Percentiles rank a stretch among this genome's conserved stretches.
These are phyloP conservation scores for Halichoeres trimaculatus DNA, from an alignment of 2,113 vertebrate species.

Conservation along the genomic window DNA sequence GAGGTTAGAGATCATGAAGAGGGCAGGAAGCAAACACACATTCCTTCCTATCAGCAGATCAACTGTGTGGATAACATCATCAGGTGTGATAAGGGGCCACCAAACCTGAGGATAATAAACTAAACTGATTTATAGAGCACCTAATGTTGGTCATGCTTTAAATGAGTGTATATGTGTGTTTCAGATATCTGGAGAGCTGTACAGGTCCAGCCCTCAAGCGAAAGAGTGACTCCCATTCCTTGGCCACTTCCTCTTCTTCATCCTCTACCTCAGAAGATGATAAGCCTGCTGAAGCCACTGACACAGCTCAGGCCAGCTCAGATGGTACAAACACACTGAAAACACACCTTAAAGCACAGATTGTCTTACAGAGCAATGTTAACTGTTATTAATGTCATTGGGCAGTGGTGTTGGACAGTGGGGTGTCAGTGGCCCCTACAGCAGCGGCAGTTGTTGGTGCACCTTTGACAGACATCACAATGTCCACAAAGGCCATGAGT, in stretches of 20 bases:
- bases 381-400: slow-evolving; percentile 3
- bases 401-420: slow-evolving; percentile 74
- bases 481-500: slow-evolving; percentile 86
- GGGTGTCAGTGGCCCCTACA: slow-evolving; percentile 61
- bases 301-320: slow-evolving; percentile 46
- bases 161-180: slow-evolving; percentile 18
- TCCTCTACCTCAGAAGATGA: slow-evolving; percentile 89
- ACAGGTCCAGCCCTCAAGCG: slow-evolving; percentile 87
- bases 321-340: slow-evolving; percentile 76
- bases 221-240: slow-evolving; percentile 84
- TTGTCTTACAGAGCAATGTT: background rate
- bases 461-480: slow-evolving; percentile 83
- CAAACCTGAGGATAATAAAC: background rate
- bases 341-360: background rate
- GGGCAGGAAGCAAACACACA: slow-evolving; percentile 73
- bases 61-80: slow-evolving; percentile 92
- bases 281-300: slow-evolving; percentile 71
- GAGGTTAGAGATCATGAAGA: slow-evolving; percentile 68
- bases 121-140: background rate
- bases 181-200: slow-evolving; percentile 90
- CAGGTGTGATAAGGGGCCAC: slow-evolving; percentile 75
- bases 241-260: slow-evolving; percentile 84
- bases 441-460: slow-evolving; percentile 75
- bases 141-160: background rate
- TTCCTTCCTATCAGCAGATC: slow-evolving; percentile 93